These are phyloP conservation scores for Druceiella hillmani DNA, from an alignment of 2,888 invertebrate genomes.

Conservation along the genomic window DNA sequence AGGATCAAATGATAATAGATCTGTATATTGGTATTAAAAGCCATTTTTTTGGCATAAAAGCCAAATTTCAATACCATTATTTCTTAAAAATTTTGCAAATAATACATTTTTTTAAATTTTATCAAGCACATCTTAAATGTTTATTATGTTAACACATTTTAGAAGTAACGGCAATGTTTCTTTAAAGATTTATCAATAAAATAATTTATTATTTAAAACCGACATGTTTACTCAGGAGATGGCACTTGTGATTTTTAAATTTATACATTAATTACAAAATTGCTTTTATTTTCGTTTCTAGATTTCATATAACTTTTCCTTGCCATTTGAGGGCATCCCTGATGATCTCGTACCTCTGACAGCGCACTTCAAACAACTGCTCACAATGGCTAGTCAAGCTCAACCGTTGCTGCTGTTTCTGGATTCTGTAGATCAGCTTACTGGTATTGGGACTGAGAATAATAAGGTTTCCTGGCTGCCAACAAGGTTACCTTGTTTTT, in stretches of 20 bases:
- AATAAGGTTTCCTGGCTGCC: constrained; percentile 97
- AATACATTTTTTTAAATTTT: too few species aligned
- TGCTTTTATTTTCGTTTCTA: constrained; percentile 33
- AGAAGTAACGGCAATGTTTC: too few species aligned
- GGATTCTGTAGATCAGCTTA: constrained; percentile 96
- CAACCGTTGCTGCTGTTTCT: constrained; percentile 88
- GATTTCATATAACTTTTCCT: constrained; percentile 88
- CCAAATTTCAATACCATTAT: too few species aligned
- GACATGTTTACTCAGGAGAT: too few species aligned
- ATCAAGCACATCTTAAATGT: too few species aligned
- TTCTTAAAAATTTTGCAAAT: too few species aligned
- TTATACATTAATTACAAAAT: background rate
- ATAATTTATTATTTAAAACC: background rate
- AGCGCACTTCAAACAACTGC: constrained; percentile 90
- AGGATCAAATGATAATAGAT: too few species aligned
- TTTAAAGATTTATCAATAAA: too few species aligned
- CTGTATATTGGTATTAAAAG: too few species aligned
- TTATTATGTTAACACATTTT: too few species aligned
- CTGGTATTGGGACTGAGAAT: constrained; percentile 82
- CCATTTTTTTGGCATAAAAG: too few species aligned
- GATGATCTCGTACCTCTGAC: constrained; percentile 94
- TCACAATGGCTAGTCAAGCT: constrained; percentile 73
- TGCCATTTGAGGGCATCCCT: constrained; percentile 90
- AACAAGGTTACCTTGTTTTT: constrained; percentile 79
- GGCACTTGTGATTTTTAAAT: too few species aligned